Evolutionary conservation across 2,888 invertebrate species (phyloP).

Genomic region (Erannis defoliaria): DNA sequence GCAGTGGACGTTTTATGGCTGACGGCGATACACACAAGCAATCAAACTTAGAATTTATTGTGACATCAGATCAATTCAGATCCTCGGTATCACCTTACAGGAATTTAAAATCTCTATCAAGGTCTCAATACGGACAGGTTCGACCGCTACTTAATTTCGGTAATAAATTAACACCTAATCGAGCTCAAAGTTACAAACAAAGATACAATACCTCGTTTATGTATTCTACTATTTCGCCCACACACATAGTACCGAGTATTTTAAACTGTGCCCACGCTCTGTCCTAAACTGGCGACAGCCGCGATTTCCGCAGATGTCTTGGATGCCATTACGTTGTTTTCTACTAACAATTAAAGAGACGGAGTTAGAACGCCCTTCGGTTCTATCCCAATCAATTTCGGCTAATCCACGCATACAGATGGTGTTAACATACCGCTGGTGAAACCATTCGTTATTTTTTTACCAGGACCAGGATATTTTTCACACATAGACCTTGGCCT

Average conservation of each 20-base stretch:
- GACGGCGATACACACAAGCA: no score
- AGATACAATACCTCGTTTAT: not conserved
- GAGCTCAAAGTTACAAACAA: slow-evolving; percentile 1
- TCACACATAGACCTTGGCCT: no score
- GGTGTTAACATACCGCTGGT: slow-evolving; percentile 5
- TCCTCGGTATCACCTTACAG: no score
- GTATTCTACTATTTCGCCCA: slow-evolving; percentile 4
- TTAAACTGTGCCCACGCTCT: slow-evolving; percentile 10
- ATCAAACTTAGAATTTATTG: no score
- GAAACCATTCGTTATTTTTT: not conserved
- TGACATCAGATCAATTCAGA: no score
- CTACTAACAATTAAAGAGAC: slow-evolving; percentile 18
- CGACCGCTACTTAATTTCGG: no score
- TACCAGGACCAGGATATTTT: no score
- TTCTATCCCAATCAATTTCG: slow-evolving; percentile 7
- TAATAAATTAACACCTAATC: not conserved
- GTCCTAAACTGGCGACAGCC: slow-evolving; percentile 7
- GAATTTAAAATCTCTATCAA: no score
- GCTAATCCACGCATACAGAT: slow-evolving; percentile 20
- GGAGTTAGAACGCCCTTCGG: slow-evolving; percentile 13
- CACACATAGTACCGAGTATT: slow-evolving; percentile 7
- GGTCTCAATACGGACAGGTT: no score
- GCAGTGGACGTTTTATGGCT: no score
- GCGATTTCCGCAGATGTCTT: slow-evolving; percentile 5
- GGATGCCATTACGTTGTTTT: slow-evolving; percentile 9